phyloP scores from a whole-genome alignment of 1,140 invertebrate genomes.

The Danaus plexippus region DNA sequence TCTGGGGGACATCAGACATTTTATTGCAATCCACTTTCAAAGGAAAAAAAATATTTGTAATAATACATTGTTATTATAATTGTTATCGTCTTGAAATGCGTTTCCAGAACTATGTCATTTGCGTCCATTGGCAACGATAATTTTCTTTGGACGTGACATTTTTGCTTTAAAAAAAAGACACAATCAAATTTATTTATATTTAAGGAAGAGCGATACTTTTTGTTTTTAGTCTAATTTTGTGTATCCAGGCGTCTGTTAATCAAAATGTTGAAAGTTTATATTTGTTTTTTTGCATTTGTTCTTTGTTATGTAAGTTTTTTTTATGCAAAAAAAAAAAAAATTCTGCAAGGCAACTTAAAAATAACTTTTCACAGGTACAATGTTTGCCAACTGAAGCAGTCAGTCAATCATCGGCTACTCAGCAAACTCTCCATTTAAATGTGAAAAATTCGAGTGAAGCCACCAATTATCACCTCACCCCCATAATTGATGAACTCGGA shows the following conservation, averaged over 20 bases:
- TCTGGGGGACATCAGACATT: too few species aligned
- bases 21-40: too few species aligned
- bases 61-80: too few species aligned
- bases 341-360: too few species aligned
- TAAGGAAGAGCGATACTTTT: conserved; percentile 11
- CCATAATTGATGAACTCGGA: conserved; percentile 11
- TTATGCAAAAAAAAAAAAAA: not conserved
- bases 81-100: not conserved
- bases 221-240: conserved; percentile 2
- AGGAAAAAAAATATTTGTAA: too few species aligned
- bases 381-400: conserved; percentile 11
- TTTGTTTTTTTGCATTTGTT: conserved; percentile 1
- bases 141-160: conserved; percentile 6
- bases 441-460: conserved; percentile 17
- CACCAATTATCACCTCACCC: conserved; percentile 13
- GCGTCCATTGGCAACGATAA: conserved; percentile 5
- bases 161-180: conserved; percentile 3
- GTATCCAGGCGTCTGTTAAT: not conserved
- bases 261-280: conserved; percentile 9
- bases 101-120: conserved; percentile 5
- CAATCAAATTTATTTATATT: conserved; percentile 14
- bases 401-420: conserved; percentile 1
- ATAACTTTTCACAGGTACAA: conserved; percentile 9
- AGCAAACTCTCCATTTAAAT: conserved; percentile 11
- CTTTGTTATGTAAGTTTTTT: conserved; percentile 11